Evolutionary conservation across 2,888 invertebrate species (phyloP).

Genomic region (Morpho helenor): DNA sequence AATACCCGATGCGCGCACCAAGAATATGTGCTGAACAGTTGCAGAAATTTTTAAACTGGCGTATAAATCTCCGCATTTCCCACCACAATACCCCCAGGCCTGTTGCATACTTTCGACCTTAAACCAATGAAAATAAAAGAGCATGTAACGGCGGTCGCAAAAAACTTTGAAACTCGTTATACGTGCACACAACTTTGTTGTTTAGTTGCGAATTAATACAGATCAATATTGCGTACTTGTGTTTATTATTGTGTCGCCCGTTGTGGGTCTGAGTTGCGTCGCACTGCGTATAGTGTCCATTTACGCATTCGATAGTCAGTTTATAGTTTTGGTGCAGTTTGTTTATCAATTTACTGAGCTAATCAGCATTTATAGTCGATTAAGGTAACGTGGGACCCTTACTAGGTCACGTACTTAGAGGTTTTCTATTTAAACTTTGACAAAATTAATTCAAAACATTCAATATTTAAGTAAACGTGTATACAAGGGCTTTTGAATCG

Average conservation of each 20-base stretch:
- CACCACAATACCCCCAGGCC: constrained; percentile 16
- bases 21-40: constrained; percentile 19
- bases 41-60: constrained; percentile 26
- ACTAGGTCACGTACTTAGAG: too few relatives aligned
- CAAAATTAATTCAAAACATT: too few relatives aligned
- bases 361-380: too few relatives aligned
- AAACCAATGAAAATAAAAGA: constrained; percentile 1
- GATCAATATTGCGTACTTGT: constrained; percentile 19
- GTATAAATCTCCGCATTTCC: constrained; percentile 26
- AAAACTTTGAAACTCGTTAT: constrained; percentile 4
- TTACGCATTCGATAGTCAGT: neutral
- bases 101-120: constrained; percentile 19
- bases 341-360: too few relatives aligned
- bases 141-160: neutral
- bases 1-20: constrained; percentile 21
- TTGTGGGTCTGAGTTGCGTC: neutral
- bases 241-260: constrained; percentile 10
- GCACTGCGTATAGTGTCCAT: neutral
- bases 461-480: too few relatives aligned
- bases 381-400: too few relatives aligned
- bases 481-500: too few relatives aligned
- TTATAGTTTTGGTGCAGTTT: too few relatives aligned
- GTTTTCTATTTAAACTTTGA: too few relatives aligned
- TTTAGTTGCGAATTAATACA: constrained; percentile 16
- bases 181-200: constrained; percentile 12